A percentile compares a stretch with the other conserved stretches of the same genome.
Conservation (phyloP, 1,140 invertebrate species). For the Drosophila eugracilis region DNA sequence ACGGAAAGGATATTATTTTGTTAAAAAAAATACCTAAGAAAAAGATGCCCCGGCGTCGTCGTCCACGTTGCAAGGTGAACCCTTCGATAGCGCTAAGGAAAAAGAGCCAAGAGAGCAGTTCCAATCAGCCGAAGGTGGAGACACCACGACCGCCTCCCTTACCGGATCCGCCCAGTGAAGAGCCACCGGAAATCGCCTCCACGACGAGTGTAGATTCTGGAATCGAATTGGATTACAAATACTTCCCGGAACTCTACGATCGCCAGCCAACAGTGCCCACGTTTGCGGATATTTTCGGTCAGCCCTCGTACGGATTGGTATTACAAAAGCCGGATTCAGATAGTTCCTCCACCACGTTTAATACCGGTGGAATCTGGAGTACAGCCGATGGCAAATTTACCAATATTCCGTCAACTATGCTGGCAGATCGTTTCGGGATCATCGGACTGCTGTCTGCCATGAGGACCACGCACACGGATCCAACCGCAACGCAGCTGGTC, state of each 20-base stretch:
- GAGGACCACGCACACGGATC: slow-evolving; percentile 13
- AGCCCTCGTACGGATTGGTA: slow-evolving; percentile 25
- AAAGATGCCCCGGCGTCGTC: slow-evolving; percentile 60
- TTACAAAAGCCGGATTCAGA: not conserved
- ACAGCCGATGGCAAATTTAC: slow-evolving; percentile 12
- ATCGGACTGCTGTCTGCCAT: slow-evolving; percentile 34
- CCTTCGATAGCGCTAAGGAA: slow-evolving; percentile 18
- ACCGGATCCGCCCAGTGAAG: slow-evolving; percentile 3
- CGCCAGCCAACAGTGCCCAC: slow-evolving; percentile 51
- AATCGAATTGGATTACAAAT: slow-evolving; percentile 51
- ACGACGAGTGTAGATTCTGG: not conserved
- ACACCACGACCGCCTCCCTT: not conserved
- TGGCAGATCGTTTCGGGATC: slow-evolving; percentile 45
- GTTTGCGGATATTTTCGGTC: slow-evolving; percentile 60
- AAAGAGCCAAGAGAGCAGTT: slow-evolving; percentile 24
- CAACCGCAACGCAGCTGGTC: slow-evolving; percentile 30
- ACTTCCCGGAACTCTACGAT: slow-evolving; percentile 62
- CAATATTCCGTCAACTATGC: slow-evolving; percentile 22
- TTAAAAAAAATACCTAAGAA: not conserved
- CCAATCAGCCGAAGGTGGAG: slow-evolving; percentile 1
- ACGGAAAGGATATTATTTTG: slow-evolving; percentile 1
- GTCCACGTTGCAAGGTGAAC: slow-evolving; percentile 55
- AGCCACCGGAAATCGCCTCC: slow-evolving; percentile 3
- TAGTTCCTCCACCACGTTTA: not conserved
- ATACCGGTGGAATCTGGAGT: slow-evolving; percentile 1